phyloP scores from a whole-genome alignment of 2,113 vertebrate genomes.

The Ibidorhyncha struthersii region DNA sequence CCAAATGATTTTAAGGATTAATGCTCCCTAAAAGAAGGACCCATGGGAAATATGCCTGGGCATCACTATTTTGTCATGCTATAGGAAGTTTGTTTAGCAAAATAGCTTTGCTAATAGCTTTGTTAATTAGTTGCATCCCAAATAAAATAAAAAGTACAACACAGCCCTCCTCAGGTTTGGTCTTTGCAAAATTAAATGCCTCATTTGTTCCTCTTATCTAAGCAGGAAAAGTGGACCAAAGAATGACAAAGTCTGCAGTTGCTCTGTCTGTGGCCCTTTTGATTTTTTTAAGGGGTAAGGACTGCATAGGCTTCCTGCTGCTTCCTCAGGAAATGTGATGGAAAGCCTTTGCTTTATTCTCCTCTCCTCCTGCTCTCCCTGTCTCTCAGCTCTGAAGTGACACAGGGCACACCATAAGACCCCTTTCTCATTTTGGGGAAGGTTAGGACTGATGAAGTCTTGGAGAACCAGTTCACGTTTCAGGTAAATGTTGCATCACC shows the following conservation, averaged over 20 bases:
- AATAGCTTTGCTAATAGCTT: conserved; percentile 34
- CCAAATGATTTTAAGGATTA: conserved; percentile 23
- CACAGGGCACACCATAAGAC: background rate
- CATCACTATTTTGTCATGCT: conserved; percentile 11
- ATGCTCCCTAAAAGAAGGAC: conserved; percentile 4
- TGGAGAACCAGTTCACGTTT: background rate
- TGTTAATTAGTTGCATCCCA: conserved; percentile 21
- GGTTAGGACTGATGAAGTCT: background rate
- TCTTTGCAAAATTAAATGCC: background rate
- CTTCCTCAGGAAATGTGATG: background rate
- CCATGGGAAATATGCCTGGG: background rate
- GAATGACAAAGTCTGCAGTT: background rate
- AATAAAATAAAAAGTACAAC: conserved; percentile 45
- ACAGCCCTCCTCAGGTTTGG: conserved; percentile 9
- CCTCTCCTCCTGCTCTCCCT: background rate
- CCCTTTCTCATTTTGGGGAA: background rate
- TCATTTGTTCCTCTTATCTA: background rate
- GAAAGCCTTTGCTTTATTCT: background rate
- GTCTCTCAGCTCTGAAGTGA: background rate
- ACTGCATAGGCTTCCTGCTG: background rate
- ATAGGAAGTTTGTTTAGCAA: conserved; percentile 32
- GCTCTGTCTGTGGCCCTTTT: background rate
- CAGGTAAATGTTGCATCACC: background rate
- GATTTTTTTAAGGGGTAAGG: background rate
- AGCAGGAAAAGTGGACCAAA: background rate